Base-by-base conservation (phyloP, 2,888 invertebrate species). In the Nomada hirtipes region DNA sequence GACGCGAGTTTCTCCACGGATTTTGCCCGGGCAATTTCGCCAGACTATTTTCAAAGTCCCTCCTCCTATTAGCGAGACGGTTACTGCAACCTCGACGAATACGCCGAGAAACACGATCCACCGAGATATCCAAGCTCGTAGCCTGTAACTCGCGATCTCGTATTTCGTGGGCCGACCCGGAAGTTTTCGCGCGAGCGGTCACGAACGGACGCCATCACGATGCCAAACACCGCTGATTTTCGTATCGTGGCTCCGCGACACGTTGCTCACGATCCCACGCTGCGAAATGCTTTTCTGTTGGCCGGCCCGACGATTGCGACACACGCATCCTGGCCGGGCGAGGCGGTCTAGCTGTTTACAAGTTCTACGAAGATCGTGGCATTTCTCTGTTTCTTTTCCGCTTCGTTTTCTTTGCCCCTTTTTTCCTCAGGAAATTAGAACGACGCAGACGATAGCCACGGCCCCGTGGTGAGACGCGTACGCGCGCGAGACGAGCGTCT, bases 141-240 rank as follows among this genome's bases (percentile, higher is more conserved):
- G 60, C 67, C 68, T 44, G 70, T 20, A 64, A 55, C 75, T 79
- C 68, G 76, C 82, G 78, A 71, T 78, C 80, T 77, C 77, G 83
- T 77, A 77, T 85, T 83, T 86, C 80, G 83, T 70, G 59, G 79
- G 61, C 71, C 70, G 64, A 78, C 76, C 74, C 73, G 77, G 82
- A 69, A 75, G 77, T 64, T 76, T 23, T 84, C 71, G 69, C 78
- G 71, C 81, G 76, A 57, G 74, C 79, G 53, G 65, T 81, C 81
- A 76, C 84, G 84, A 79, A 52, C 55, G 69, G 64, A 73, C 84
- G 74, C 63, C 76, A 81, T 84, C 84, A 72, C 78, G 73, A 63
- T n/a, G 71, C 68, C 79, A 72, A 80, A 76, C 67, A 65, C 57
- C 68, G 76, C 64, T 42, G 79, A 76, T 82, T 82, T 82, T 82